Base-by-base conservation (phyloP, 1,140 invertebrate species). In the Coenobita brevimanus region DNA sequence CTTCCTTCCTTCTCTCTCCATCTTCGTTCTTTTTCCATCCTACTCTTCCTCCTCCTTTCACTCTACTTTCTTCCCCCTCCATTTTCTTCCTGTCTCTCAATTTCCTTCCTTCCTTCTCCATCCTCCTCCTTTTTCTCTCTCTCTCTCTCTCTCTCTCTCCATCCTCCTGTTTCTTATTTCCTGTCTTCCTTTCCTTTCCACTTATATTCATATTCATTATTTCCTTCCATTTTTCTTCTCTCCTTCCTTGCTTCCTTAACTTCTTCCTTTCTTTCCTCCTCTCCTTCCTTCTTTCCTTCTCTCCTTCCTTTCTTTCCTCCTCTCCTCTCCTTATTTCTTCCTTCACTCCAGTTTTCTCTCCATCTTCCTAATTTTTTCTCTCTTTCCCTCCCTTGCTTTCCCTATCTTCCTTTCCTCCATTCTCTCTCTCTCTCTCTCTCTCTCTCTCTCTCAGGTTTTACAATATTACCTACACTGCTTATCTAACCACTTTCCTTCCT, bases 291-390 rank as follows among this genome's bases (percentile, higher is more conserved):
- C 41, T 71, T 8, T 33, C 67, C n/a, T 38, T 38, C 38, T 38
- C 67, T 71, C 67, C 67, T 71, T 38, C 67, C 41, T 38, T 38
- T 71, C 67, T n/a, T 71, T 38, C 67, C 41, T 38, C 67, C 41
- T 38, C 67, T 71, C 67, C 67, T 71, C 67, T n/a, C 36, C n/a
- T n/a, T n/a, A n/a, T n/a, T n/a, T n/a, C n/a, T n/a, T 38, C 21
- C 67, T 21, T n/a, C 27, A 10, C 30, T 38, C 24, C 24, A 27
- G 8, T 36, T 36, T 13, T 36, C n/a, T 30, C 67, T 33, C 30
- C 67, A 10, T n/a, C 67, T 33, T n/a, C 67, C 24, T n/a, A 30
- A 17, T n/a, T 8, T 71, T 13, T 27, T 71, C 33, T 27, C 67
- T 38, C 30, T 71, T 71, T 38, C 36, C 15, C 67, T 38, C 13